These are phyloP conservation scores for Melanchra persicariae DNA, from an alignment of 2,888 invertebrate species.

Conservation along the genomic window DNA sequence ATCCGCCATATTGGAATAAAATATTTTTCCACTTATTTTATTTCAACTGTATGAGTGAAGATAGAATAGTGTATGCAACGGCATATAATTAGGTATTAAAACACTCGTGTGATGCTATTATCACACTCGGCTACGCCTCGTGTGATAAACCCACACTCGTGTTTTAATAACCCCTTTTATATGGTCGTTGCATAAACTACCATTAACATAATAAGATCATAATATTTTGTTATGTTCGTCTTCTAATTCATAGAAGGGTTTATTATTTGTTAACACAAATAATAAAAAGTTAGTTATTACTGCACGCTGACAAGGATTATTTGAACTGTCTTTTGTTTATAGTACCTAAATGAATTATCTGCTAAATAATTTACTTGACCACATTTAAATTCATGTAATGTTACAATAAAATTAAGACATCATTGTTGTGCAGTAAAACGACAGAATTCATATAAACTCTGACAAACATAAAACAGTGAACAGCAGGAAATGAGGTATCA, in stretches of 20 bases:
- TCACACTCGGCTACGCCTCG: too few relatives aligned
- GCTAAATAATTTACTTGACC: not conserved
- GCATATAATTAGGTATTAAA: too few relatives aligned
- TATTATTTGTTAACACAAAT: constrained; percentile 1
- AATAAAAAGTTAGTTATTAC: constrained; percentile 4
- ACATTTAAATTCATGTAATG: constrained; percentile 18
- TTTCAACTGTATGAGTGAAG: too few relatives aligned
- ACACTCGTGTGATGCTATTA: too few relatives aligned
- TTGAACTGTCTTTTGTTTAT: not conserved
- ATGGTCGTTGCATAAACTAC: too few relatives aligned
- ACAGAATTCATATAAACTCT: constrained; percentile 25
- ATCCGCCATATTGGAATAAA: too few relatives aligned
- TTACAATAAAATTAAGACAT: constrained; percentile 33
- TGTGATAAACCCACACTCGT: too few relatives aligned
- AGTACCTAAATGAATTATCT: not conserved
- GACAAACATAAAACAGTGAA: constrained; percentile 37
- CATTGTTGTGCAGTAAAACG: constrained; percentile 43
- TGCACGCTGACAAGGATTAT: not conserved
- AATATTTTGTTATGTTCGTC: constrained; percentile 21
- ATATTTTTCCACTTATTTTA: too few relatives aligned
- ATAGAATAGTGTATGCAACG: too few relatives aligned
- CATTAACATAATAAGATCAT: constrained; percentile 37
- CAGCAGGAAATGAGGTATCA: constrained; percentile 58
- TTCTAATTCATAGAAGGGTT: not conserved
- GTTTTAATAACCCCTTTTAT: too few relatives aligned